A percentile compares a stretch with the other conserved stretches of the same genome.
These are phyloP conservation scores for Xanthia icteritia DNA, from an alignment of 2,888 invertebrate species.

Conservation along the genomic window DNA sequence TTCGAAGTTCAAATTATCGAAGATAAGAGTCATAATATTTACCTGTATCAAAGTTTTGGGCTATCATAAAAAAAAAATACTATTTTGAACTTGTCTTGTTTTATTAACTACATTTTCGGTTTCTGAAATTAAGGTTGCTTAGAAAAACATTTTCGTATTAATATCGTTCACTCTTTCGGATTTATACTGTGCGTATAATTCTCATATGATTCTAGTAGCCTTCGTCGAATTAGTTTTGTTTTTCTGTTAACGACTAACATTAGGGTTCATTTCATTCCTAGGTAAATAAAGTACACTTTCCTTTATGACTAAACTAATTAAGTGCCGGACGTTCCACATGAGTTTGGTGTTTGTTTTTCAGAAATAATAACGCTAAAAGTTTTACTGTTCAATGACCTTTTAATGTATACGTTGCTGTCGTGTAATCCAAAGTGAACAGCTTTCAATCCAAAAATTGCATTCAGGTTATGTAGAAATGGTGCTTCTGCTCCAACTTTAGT, in stretches of 20 bases:
- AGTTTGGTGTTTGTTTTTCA: constrained; percentile 25
- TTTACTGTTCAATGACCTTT: background rate
- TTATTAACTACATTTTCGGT: background rate
- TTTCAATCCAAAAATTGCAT: background rate
- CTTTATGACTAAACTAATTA: constrained; percentile 31
- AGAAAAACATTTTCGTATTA: background rate
- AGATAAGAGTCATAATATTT: background rate
- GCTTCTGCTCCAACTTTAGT: background rate
- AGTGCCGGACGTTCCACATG: constrained; percentile 15
- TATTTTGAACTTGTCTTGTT: too few relatives aligned
- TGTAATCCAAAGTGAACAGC: background rate
- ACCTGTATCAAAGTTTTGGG: too few relatives aligned
- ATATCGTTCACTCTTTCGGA: background rate
- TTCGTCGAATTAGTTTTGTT: too few relatives aligned
- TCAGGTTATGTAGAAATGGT: background rate
- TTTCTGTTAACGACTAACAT: too few relatives aligned
- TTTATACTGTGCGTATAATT: background rate
- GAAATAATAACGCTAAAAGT: constrained; percentile 29
- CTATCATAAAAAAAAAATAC: too few relatives aligned
- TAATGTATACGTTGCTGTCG: background rate
- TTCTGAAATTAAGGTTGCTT: background rate
- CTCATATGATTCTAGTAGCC: background rate
- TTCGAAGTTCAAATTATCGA: background rate
- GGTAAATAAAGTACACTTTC: too few relatives aligned
- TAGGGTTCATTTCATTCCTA: too few relatives aligned